Percentiles rank a stretch among this genome's conserved stretches.
These are phyloP conservation scores for Torymus aiolomorphi DNA, from an alignment of 2,888 invertebrate genomes.

Conservation along the genomic window DNA sequence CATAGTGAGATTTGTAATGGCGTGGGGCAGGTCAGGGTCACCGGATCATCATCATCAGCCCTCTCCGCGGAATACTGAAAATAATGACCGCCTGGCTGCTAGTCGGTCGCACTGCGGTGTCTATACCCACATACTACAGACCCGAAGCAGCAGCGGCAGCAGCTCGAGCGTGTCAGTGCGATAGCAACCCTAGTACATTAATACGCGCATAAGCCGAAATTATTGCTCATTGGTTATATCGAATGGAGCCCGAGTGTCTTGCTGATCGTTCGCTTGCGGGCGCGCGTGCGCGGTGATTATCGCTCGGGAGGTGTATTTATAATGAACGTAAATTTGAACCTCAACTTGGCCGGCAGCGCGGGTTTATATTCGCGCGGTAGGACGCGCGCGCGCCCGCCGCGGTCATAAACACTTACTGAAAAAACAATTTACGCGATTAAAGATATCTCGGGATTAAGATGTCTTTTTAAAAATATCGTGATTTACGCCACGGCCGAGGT, in stretches of 20 bases:
- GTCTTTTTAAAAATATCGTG: not conserved
- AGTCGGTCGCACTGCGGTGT: too few relatives aligned
- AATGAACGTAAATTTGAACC: slow-evolving; percentile 38
- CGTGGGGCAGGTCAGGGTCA: not conserved
- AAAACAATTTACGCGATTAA: not conserved
- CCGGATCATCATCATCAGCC: not conserved
- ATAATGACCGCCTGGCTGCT: too few relatives aligned
- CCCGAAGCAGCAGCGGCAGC: not conserved
- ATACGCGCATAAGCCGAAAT: slow-evolving; percentile 30
- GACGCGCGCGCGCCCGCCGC: too few relatives aligned
- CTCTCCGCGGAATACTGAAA: not conserved
- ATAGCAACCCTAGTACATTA: slow-evolving; percentile 21
- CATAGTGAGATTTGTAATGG: too few relatives aligned
- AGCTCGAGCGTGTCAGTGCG: slow-evolving; percentile 17
- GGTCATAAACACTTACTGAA: not conserved
- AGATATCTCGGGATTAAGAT: not conserved
- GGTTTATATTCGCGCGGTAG: not conserved
- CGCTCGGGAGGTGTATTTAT: slow-evolving; percentile 41
- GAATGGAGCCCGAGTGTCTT: slow-evolving; percentile 2
- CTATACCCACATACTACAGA: not conserved
- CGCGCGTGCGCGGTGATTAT: slow-evolving; percentile 20
- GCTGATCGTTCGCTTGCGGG: not conserved
- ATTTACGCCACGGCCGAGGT: too few relatives aligned
- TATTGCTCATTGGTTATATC: slow-evolving; percentile 36
- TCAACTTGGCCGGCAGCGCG: not conserved